phyloP scores from a whole-genome alignment of 2,797 vertebrate species.

The Gila robusta region DNA sequence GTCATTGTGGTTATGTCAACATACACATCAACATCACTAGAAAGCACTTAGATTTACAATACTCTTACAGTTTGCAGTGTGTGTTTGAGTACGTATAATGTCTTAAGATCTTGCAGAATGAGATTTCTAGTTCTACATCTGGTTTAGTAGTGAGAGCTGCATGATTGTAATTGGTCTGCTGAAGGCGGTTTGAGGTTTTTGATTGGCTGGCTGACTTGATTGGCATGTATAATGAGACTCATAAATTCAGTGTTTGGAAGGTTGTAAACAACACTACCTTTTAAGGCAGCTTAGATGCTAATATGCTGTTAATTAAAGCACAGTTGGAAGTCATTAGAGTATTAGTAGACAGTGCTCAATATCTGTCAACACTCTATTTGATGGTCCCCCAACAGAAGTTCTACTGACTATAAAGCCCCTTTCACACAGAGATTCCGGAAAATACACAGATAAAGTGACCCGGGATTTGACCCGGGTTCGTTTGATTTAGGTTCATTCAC shows the following conservation, averaged over 20 bases:
- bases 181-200: neutral
- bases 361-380: neutral
- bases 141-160: neutral
- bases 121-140: conserved; percentile 1
- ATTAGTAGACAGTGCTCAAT: neutral
- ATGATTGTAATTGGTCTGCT: conserved; percentile 15
- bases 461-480: no score
- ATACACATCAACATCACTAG: neutral
- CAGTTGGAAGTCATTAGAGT: neutral
- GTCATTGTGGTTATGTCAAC: neutral
- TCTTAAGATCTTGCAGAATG: neutral
- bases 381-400: neutral
- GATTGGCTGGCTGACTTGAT: conserved; percentile 4
- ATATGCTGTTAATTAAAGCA: neutral
- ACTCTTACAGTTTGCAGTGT: neutral
- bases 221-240: conserved; percentile 6
- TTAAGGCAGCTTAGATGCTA: neutral
- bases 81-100: neutral
- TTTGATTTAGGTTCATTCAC: no score
- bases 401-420: neutral
- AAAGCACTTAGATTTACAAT: neutral
- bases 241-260: conserved; percentile 17
- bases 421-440: no score
- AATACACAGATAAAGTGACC: no score
- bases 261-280: neutral